A percentile compares a stretch with the other conserved stretches of the same genome.
These are phyloP conservation scores for Talpa occidentalis DNA, from an alignment of 2,113 vertebrate species.

Conservation along the genomic window DNA sequence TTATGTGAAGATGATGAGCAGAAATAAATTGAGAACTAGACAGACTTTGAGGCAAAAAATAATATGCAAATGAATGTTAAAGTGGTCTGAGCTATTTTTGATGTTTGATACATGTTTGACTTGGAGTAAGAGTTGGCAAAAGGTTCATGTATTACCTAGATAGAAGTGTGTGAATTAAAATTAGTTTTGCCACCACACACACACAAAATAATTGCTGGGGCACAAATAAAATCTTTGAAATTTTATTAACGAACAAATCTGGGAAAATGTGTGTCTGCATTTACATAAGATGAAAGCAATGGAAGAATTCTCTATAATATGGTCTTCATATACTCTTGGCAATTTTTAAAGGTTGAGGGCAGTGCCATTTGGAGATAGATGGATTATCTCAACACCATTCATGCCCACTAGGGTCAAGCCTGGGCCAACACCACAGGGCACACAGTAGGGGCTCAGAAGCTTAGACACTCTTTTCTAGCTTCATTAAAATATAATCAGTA, in stretches of 20 bases:
- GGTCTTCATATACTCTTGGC: accelerated
- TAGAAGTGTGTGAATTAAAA: neutral
- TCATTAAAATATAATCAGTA: neutral
- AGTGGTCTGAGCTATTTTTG: neutral
- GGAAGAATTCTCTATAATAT: neutral
- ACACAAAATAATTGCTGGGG: neutral
- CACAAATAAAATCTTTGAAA: neutral
- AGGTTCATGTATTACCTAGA: neutral
- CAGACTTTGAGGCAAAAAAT: neutral
- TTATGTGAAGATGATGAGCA: neutral
- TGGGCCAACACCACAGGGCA: neutral
- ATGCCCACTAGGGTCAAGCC: neutral
- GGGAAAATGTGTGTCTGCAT: neutral
- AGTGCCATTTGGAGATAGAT: too few relatives aligned
- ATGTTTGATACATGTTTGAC: neutral
- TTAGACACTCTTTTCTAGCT: neutral
- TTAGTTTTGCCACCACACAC: neutral
- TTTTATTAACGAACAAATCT: neutral
- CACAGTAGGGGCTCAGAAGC: neutral
- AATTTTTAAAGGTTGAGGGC: neutral
- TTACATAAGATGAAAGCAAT: neutral
- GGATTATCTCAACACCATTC: neutral
- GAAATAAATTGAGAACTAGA: neutral
- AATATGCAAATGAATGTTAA: neutral
- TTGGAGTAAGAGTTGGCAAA: neutral